Evolutionary conservation across 2,797 vertebrate genomes (phyloP), one percentile per base, ranked within the genome.

Genomic region (Pitangus sulphuratus): DNA sequence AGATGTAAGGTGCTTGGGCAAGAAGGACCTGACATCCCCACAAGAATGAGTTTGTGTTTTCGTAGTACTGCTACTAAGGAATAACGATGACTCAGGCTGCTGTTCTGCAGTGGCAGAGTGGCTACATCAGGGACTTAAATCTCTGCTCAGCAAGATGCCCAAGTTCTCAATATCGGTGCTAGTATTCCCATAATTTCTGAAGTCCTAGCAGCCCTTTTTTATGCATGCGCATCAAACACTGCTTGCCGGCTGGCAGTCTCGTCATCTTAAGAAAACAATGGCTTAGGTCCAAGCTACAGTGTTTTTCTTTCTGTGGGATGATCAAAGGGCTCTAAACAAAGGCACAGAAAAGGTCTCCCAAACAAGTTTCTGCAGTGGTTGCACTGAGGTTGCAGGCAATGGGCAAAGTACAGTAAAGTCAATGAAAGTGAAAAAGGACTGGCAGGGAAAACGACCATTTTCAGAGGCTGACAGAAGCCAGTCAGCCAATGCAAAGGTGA

Each of bases 401-500:
- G 84, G 45, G 86, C 61, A 50, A 94, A 86, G 77, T 84, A 74
- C 75, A 77, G 92, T 84, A 40, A 91, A 93, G 65, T 53, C 65
- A 96, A 95, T 95, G 95, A 97, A 97, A 97, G 94, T 95, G 95
- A 95, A 81, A 86, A 87, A 75, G 62, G 83, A 54, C 79, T 65
- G 50, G 45, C 56, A 91, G 64, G 54, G 30, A 88, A 84, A 88
- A 58, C 0, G 14, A 80, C 21, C 28, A 16, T 56, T 21, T 84
- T 92, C 69, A 84, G 57, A 53, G 42, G 31, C 78, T 71, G 68
- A 6, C 82, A 76, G 70, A 77, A 56, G 40, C 28, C 70, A 39
- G 66, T 14, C 69, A 78, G 81, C 47, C 57, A 57, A 78, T 25
- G 78, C 79, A 87, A 90, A 93, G 81, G 69, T 62, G 77, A 62